Conservation (phyloP, 2,113 vertebrate genomes). For the Nannospalax galili region DNA sequence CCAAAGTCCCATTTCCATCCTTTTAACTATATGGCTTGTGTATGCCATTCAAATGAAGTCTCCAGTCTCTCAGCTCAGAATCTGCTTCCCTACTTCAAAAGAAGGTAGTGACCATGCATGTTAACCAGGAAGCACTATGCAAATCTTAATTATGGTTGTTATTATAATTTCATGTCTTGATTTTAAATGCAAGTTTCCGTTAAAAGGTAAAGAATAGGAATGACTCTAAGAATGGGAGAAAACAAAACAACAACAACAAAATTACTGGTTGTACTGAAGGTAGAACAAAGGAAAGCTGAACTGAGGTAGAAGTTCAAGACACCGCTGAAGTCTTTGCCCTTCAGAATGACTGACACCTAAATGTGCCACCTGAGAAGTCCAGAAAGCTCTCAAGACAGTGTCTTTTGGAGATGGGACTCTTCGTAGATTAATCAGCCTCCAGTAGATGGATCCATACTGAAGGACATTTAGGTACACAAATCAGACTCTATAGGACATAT, state of each 20-base stretch:
- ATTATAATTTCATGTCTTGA: constrained; percentile 12
- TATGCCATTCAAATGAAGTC: constrained; percentile 23
- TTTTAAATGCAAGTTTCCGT: constrained; percentile 43
- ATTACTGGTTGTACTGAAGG: not conserved
- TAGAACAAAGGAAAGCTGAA: constrained; percentile 18
- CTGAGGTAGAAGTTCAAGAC: constrained; percentile 18
- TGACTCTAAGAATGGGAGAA: not conserved
- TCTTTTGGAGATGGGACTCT: too few species aligned
- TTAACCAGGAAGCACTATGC: not conserved
- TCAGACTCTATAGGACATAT: too few species aligned
- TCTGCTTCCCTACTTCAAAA: not conserved
- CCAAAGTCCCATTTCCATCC: not conserved
- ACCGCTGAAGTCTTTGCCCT: not conserved
- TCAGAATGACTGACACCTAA: not conserved
- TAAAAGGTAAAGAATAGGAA: constrained; percentile 42
- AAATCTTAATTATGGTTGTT: constrained; percentile 35
- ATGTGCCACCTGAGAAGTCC: not conserved
- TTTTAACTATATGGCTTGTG: not conserved
- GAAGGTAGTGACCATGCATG: not conserved
- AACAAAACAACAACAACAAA: not conserved
- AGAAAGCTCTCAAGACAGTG: not conserved
- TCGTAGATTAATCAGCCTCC: too few species aligned
- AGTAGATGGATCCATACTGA: too few species aligned
- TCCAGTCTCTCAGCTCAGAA: constrained; percentile 37
- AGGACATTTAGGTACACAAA: too few species aligned